These are phyloP conservation scores for Neosilurus hyrtlii DNA, from an alignment of 2,797 vertebrate genomes.

Conservation along the genomic window DNA sequence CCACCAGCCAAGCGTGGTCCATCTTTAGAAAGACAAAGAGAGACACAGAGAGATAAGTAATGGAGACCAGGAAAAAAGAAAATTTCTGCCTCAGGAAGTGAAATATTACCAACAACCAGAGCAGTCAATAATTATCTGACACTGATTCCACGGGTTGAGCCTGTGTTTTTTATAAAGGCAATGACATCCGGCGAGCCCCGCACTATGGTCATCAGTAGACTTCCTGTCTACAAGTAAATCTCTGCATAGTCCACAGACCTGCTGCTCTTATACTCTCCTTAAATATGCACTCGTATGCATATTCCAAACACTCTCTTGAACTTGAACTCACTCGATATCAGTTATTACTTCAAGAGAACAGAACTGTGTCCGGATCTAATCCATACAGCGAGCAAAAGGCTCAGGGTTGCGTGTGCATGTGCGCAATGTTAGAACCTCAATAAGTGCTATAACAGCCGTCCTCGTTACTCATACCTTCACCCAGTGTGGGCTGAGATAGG, in stretches of 20 bases:
- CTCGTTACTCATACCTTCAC: not conserved
- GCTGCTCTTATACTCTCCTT: not conserved
- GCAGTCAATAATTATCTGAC: not conserved
- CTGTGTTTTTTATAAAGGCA: not conserved
- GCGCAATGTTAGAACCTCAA: not conserved
- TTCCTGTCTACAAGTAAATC: not conserved
- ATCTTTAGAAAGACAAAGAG: slow-evolving; percentile 66
- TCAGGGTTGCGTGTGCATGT: not conserved
- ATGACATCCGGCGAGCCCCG: not conserved
- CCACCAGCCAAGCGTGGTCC: slow-evolving; percentile 84
- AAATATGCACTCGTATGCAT: not conserved
- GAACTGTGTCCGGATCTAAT: not conserved
- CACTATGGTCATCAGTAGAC: not conserved
- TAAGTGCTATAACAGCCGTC: not conserved
- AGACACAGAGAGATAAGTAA: not conserved
- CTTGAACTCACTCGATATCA: not conserved
- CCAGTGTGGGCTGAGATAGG: too few relatives aligned
- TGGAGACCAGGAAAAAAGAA: not conserved
- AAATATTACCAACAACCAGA: too few relatives aligned
- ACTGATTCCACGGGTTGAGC: not conserved
- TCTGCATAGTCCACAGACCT: not conserved
- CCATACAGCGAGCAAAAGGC: not conserved
- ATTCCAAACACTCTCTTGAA: not conserved
- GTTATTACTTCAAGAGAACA: not conserved
- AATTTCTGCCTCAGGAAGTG: not conserved